Conservation (phyloP, 2,888 invertebrate species). For the Iphiclides podalirius region DNA sequence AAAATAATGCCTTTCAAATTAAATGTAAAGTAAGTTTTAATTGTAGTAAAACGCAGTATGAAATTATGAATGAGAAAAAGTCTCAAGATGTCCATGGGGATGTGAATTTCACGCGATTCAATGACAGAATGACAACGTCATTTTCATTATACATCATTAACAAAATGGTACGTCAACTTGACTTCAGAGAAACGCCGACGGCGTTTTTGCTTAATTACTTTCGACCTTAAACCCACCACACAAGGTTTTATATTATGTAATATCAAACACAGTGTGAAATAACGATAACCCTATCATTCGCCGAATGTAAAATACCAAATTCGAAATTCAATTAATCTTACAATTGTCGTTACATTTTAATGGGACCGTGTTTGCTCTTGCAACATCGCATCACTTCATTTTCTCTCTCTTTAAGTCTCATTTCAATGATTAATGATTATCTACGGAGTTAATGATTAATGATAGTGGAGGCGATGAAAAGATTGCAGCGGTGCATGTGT, state of each 20-base stretch:
- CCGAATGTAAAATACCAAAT: slow-evolving; percentile 53
- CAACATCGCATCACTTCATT: slow-evolving; percentile 68
- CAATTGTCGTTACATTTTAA: slow-evolving; percentile 67
- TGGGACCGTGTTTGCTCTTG: slow-evolving; percentile 64
- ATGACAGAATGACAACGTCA: slow-evolving; percentile 43
- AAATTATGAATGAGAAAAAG: slow-evolving; percentile 51
- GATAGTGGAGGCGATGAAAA: slow-evolving; percentile 65
- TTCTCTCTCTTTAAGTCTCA: slow-evolving; percentile 79
- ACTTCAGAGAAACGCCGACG: slow-evolving; percentile 56
- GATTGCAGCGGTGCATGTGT: slow-evolving; percentile 60
- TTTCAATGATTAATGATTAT: slow-evolving; percentile 73
- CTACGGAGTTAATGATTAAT: slow-evolving; percentile 65
- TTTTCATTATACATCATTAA: slow-evolving; percentile 37
- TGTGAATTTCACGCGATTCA: slow-evolving; percentile 32
- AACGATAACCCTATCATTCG: slow-evolving; percentile 48
- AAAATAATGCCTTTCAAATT: slow-evolving; percentile 32
- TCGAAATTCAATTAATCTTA: slow-evolving; percentile 68
- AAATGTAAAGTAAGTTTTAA: slow-evolving; percentile 44
- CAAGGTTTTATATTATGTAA: slow-evolving; percentile 14
- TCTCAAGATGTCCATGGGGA: slow-evolving; percentile 29
- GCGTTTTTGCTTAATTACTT: slow-evolving; percentile 32
- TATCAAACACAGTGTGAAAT: slow-evolving; percentile 17
- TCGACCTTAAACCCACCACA: slow-evolving; percentile 26
- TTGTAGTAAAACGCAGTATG: slow-evolving; percentile 41
- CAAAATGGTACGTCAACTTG: slow-evolving; percentile 31